phyloP scores from a whole-genome alignment of 2,113 vertebrate genomes.

The Nettapus auritus region DNA sequence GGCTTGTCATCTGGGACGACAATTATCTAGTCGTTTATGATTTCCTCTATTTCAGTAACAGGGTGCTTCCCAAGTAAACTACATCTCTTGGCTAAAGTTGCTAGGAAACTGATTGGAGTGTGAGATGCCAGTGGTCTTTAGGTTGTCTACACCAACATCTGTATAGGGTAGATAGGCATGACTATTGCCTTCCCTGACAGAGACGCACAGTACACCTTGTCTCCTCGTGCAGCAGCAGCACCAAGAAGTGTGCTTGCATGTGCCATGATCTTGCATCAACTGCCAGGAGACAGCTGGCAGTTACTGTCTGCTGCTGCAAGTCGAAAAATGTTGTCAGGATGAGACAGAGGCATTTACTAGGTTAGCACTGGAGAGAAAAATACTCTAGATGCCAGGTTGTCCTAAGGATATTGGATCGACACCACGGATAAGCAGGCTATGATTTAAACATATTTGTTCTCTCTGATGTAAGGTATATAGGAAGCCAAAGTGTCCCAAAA shows the following conservation, averaged over 20 bases:
- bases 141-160: background rate
- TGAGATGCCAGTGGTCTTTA: background rate
- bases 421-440: background rate
- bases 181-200: background rate
- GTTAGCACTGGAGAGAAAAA: background rate
- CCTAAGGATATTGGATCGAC: background rate
- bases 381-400: background rate
- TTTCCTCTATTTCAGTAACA: background rate
- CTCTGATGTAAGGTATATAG: background rate
- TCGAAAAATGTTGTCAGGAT: background rate
- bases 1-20: background rate
- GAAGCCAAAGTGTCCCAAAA: background rate
- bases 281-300: background rate
- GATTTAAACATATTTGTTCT: background rate
- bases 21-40: background rate
- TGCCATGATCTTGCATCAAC: background rate
- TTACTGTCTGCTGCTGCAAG: background rate
- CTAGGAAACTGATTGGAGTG: background rate
- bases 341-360: background rate
- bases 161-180: fast-evolving
- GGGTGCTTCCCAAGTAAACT: background rate
- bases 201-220: fast-evolving
- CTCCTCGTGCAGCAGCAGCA: fast-evolving
- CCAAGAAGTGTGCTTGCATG: fast-evolving
- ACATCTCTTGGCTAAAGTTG: background rate